Base-by-base conservation (phyloP, 2,113 vertebrate species). In the Otus sunia region DNA sequence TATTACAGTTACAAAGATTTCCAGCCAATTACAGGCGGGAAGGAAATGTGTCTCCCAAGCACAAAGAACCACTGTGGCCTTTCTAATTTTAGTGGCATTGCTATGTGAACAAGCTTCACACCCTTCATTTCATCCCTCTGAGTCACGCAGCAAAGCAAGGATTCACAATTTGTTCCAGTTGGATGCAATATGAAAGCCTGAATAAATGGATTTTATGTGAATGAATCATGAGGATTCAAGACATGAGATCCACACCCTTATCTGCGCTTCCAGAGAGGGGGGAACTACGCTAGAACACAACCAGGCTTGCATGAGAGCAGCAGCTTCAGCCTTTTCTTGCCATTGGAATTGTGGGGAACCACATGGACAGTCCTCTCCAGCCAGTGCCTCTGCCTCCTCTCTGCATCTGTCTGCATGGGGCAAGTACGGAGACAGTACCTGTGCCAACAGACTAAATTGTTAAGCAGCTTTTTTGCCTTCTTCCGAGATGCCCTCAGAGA, bases 1-100 rank as follows among this genome's bases (percentile, higher is more conserved):
- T 82, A 43, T 39, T 56, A 67, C 30, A 75, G 76, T 79, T 21
- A 4, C 77, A 68, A 93, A 94, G 34, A 68, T 64, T 91, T 91
- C 69, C 77, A 94, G 62, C 18, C 77, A 90, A 9, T 72, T 82
- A 47, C 5, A 72, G 74, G 39, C 11, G 9, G 69, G 79, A 92
- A 94, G 60, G 16, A 91, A 90, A 87, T 37, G 39, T 90, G 37
- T 74, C 76, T 81, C 91, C 47, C 83, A 95, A 27, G 21, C 60
- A 79, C 66, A 79, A 91, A 88, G 66, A 90, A 49, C 36, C 25
- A 82, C 77, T 50, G 69, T n/a, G 37, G 60, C 64, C 66, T 91
- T 96, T 85, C 86, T 87, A 91, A 89, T 88, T 95, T 94, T 94
- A 90, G 77, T 41, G 56, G 37, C 60, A 79, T 29, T 87, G 43